Base-by-base conservation (phyloP, 2,888 invertebrate genomes). In the Cheilosia urbana region DNA sequence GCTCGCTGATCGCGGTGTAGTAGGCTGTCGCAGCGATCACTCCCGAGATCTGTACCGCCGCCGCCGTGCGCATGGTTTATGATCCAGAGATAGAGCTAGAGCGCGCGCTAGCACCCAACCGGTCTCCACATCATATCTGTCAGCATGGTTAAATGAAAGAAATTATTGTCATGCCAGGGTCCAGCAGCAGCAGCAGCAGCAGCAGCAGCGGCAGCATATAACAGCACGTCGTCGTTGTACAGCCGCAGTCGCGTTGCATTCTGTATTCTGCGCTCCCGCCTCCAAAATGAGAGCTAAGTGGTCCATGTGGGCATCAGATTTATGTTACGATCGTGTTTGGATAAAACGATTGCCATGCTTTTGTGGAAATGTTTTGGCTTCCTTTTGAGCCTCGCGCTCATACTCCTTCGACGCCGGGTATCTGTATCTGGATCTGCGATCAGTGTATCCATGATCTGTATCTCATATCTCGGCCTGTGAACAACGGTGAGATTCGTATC, bases 321-420 rank as follows among this genome's bases (percentile, higher is more conserved):
- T 87, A 87, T 87, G 87, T 87, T 87, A 71, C 69, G 87, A 87
- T 87, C 87, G 82, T 87, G 87, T 87, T 81, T 77, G 82, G 87
- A 87, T 87, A 77, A 82, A 87, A 82, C 82, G 87, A 87, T 87
- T 82, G 82, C 87, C 80, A 82, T 73, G 87, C 82, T 77, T 78
- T 82, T 81, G 82, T 82, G 82, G 82, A 82, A 87, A 87, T 82
- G 82, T 87, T 82, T 87, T 63, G 73, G 82, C 82, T 87, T 87
- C 82, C 82, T 87, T 87, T 82, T 71, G 79, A 62, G 84, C 58
- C 49, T 42, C 2, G 24, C 19, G 34, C 60, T 68, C 57, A n/a
- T 62, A 68, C 81, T 80, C 76, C 75, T 85, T 80, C 58, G 77
- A 51, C 30, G 77, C 15, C 2, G 19, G 19, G 21, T 82, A 78